Evolutionary conservation across 2,113 vertebrate species (phyloP), one percentile per base, ranked within the genome.

Genomic region (Apodemus sylvaticus): DNA sequence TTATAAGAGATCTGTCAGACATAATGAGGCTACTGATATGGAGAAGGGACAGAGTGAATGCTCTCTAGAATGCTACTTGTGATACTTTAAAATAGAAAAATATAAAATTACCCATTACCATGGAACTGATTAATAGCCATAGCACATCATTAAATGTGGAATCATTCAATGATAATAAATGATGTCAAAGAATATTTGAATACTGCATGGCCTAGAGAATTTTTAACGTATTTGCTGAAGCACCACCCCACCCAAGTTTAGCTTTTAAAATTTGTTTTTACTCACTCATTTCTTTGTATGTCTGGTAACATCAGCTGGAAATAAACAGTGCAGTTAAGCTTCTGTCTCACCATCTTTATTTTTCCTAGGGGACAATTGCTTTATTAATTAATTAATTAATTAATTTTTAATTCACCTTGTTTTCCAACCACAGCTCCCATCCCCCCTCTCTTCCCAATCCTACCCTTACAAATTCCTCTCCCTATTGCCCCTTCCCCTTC

Each of bases 141-240:
- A 45, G n/a, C 83, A 86, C 31, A 85, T 91, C 7, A 94, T 66
- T 90, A 31, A 90, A 16, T 79, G n/a, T 36, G 70, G 58, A 85
- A 66, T 90, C 45, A 88, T 62, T 92, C 45, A 97, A 60, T 79
- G 70, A 83, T 64, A 88, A 16, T 51, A 93, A 94, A 68, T 89
- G 36, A 86, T 91, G 6, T 60, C 2, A 22, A n/a, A 26, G 22
- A 55, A 71, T 55, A 87, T 87, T n/a, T 55, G 48, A 66, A 58
- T 88, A 73, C 14, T 88, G 36, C 36, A 73, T 26, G 36, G n/a
- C 34, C 34, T 71, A 73, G 66, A 42, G 36, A 29, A 73, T 42
- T 55, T 55, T 71, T 24, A 88, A 16, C 14, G 1, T 70, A n/a
- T 86, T 86, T 70, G 20, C 36, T 42, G 7, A 83, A n/a, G 24